A percentile compares a stretch with the other conserved stretches of the same genome.
Conservation (phyloP, 2,888 invertebrate species). For the Tromatobia lineatoria region DNA sequence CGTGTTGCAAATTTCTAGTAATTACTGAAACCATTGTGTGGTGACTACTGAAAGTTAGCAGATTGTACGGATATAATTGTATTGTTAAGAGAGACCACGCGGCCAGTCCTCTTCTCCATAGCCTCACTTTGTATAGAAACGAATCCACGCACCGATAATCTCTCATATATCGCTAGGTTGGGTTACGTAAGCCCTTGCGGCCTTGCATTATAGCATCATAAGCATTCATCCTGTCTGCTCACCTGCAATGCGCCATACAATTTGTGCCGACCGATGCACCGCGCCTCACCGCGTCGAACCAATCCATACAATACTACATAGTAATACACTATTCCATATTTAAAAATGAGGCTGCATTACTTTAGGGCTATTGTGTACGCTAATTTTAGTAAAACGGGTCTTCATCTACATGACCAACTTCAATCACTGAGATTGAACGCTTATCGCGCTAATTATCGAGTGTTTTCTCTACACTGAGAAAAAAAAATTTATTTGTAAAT, state of each 20-base stretch:
- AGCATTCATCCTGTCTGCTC: slow-evolving; percentile 83
- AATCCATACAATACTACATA: slow-evolving; percentile 42
- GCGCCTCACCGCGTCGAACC: slow-evolving; percentile 59
- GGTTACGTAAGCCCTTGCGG: slow-evolving; percentile 81
- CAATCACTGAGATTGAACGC: not conserved
- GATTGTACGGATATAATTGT: not conserved
- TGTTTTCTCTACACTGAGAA: slow-evolving; percentile 36
- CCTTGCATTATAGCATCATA: slow-evolving; percentile 84
- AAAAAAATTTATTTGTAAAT: too few species aligned
- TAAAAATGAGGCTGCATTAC: not conserved
- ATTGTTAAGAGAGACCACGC: slow-evolving; percentile 4
- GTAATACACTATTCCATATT: not conserved
- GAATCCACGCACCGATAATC: slow-evolving; percentile 75
- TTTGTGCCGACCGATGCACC: slow-evolving; percentile 74
- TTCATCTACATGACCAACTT: slow-evolving; percentile 1
- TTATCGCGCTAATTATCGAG: slow-evolving; percentile 4
- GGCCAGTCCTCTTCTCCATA: not conserved
- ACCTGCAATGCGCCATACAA: slow-evolving; percentile 82
- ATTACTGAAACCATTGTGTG: not conserved
- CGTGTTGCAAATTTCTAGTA: not conserved
- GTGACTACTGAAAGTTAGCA: slow-evolving; percentile 2
- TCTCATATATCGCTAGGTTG: slow-evolving; percentile 76
- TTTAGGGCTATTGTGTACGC: too few species aligned
- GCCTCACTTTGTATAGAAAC: slow-evolving; percentile 55
- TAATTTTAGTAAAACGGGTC: not conserved